phyloP scores from a whole-genome alignment of 2,888 invertebrate genomes.

The Glyphotaelius pellucidus region DNA sequence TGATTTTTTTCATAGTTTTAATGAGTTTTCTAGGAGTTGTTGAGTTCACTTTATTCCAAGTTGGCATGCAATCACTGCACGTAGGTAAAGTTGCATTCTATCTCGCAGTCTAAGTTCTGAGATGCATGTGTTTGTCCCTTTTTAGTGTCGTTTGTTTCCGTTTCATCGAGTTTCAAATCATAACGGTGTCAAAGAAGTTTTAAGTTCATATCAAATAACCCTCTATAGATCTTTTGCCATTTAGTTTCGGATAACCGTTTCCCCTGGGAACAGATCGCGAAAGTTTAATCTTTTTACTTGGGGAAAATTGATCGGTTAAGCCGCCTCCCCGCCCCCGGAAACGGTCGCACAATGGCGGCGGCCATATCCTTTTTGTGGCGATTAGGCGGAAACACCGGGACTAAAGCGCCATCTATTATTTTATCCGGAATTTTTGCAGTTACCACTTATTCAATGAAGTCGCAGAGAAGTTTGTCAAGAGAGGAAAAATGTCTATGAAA shows the following conservation, averaged over 20 bases:
- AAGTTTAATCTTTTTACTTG: conserved; percentile 25
- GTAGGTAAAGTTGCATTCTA: too few species aligned
- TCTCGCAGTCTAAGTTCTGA: too few species aligned
- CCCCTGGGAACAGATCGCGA: not conserved
- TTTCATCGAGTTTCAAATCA: too few species aligned
- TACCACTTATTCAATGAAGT: not conserved
- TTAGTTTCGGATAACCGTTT: not conserved
- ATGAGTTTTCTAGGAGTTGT: too few species aligned
- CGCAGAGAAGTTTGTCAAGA: not conserved
- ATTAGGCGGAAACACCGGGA: conserved; percentile 10
- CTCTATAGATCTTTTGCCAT: not conserved
- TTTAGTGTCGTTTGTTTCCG: too few species aligned
- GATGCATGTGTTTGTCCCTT: too few species aligned
- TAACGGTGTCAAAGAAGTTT: too few species aligned
- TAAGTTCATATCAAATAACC: not conserved
- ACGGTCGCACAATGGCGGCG: not conserved
- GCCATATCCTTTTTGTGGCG: conserved; percentile 2
- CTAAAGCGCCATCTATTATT: conserved; percentile 3
- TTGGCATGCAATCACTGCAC: too few species aligned
- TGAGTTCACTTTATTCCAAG: too few species aligned
- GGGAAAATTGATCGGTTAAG: not conserved
- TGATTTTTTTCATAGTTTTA: too few species aligned
- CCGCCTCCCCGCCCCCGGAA: not conserved
- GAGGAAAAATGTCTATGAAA: not conserved
- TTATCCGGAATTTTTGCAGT: not conserved